Percentiles rank a stretch among this genome's conserved stretches.
phyloP scores from a whole-genome alignment of 2,888 invertebrate species.

The Trichogramma dendrolimi region DNA sequence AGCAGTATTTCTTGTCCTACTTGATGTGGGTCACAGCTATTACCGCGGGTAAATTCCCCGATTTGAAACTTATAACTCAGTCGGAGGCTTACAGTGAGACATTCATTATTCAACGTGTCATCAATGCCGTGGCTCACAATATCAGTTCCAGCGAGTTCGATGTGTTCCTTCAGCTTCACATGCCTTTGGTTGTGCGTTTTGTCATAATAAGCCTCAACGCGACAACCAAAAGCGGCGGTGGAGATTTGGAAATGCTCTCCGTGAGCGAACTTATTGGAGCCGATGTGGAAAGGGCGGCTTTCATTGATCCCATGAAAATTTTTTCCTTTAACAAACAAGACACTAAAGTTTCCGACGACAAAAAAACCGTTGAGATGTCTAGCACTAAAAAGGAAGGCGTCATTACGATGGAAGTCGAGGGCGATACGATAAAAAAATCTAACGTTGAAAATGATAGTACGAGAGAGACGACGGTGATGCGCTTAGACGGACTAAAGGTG shows the following conservation, averaged over 20 bases:
- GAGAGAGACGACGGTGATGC: not conserved
- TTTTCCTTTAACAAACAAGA: slow-evolving; percentile 1
- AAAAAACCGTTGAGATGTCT: slow-evolving; percentile 15
- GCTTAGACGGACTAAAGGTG: slow-evolving; percentile 14
- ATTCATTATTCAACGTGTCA: slow-evolving; percentile 5
- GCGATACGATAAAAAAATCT: slow-evolving; percentile 9
- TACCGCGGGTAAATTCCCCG: slow-evolving; percentile 9
- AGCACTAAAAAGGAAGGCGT: slow-evolving; percentile 12
- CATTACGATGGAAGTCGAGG: slow-evolving; percentile 16
- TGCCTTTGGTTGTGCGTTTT: slow-evolving; percentile 18
- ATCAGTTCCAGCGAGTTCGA: slow-evolving; percentile 19
- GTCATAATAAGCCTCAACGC: slow-evolving; percentile 8
- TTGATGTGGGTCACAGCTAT: slow-evolving; percentile 17
- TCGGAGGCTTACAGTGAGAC: slow-evolving; percentile 6
- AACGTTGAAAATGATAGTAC: not conserved
- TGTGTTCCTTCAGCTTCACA: slow-evolving; percentile 20
- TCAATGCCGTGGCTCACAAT: not conserved
- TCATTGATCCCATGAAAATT: slow-evolving; percentile 14
- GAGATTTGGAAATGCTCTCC: slow-evolving; percentile 16
- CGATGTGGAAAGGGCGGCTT: not conserved
- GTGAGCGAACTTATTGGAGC: slow-evolving; percentile 12
- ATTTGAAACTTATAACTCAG: not conserved
- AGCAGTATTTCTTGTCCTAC: slow-evolving; percentile 23
- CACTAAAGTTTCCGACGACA: not conserved
- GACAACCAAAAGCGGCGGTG: slow-evolving; percentile 2